Evolutionary conservation across 2,113 vertebrate genomes (phyloP), one percentile per base, ranked within the genome.

Genomic region (Psittacula cyanocephala): DNA sequence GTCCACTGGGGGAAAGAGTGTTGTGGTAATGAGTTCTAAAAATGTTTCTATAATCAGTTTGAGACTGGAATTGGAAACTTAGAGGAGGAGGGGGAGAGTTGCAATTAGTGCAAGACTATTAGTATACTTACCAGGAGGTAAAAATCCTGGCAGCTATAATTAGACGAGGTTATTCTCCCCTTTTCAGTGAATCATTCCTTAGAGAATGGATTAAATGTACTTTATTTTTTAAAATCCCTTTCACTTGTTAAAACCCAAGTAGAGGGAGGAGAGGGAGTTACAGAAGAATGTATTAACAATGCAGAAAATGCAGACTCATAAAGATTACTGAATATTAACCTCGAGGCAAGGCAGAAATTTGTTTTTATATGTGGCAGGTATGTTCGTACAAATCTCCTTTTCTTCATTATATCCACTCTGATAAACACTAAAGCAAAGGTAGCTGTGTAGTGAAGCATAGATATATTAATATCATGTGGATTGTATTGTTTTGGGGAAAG

Each of bases 61-160:
- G 86, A 92, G 62, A 55, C 41, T 89, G 33, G 72, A 85, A 91
- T 31, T 78, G 72, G 77, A 80, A 70, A 79, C 49, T 79, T 84
- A 44, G 17, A 91, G 50, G 49, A 88, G 88, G 85, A 92, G 47
- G 70, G 31, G 35, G 20, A 93, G 79, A 81, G 41, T 62, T 91
- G 83, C 52, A 93, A 80, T 95, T 95, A 96, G 80, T 47, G 47
- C 11, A 81, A 85, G 67, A 62, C 33, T 88, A 86, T 91, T 86
- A 90, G 60, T 86, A 39, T 72, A 86, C 70, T 89, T 95, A 93
- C 67, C 41, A 82, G 92, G 74, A 89, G 91, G 70, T 94, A 89
- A 79, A 91, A 96, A 46, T 85, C 49, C 59, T 91, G 67, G 74
- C 47, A 93, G 59, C 70, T 96, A 72, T 96, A 96, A 96, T 96